phyloP scores from a whole-genome alignment of 2,113 vertebrate genomes.

The Riparia riparia region DNA sequence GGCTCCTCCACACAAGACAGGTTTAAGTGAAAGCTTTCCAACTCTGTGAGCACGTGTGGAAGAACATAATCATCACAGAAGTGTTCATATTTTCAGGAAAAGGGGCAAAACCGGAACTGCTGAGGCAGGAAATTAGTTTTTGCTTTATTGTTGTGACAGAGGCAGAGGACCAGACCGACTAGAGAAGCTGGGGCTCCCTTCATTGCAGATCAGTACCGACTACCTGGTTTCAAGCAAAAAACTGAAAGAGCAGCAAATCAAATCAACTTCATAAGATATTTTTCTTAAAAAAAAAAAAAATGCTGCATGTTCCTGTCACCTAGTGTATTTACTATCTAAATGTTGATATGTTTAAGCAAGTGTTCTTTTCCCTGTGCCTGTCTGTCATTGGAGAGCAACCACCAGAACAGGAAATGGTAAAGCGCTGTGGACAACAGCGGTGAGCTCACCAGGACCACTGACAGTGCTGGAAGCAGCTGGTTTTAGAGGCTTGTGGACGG shows the following conservation, averaged over 20 bases:
- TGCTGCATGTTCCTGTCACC: slow-evolving; percentile 17
- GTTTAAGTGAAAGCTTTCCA: not conserved
- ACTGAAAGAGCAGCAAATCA: not conserved
- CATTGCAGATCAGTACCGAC: not conserved
- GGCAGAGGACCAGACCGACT: not conserved
- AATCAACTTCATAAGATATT: not conserved
- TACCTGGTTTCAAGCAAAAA: not conserved
- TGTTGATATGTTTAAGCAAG: not conserved
- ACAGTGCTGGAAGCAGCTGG: not conserved
- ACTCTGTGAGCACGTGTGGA: rapidly evolving
- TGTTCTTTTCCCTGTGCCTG: not conserved
- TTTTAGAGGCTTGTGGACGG: not conserved
- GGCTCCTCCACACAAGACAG: not conserved
- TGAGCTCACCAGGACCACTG: not conserved
- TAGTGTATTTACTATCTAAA: not conserved
- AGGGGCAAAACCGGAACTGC: not conserved
- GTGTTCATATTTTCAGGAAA: not conserved
- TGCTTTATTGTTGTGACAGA: not conserved
- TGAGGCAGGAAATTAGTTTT: not conserved
- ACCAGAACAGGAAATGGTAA: not conserved
- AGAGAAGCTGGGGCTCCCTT: not conserved
- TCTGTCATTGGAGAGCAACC: not conserved
- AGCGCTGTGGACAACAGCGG: not conserved
- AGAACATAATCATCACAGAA: not conserved
- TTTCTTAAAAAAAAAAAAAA: not conserved